Conservation (phyloP, 2,888 invertebrate genomes). For the Notodonta ziczac region DNA sequence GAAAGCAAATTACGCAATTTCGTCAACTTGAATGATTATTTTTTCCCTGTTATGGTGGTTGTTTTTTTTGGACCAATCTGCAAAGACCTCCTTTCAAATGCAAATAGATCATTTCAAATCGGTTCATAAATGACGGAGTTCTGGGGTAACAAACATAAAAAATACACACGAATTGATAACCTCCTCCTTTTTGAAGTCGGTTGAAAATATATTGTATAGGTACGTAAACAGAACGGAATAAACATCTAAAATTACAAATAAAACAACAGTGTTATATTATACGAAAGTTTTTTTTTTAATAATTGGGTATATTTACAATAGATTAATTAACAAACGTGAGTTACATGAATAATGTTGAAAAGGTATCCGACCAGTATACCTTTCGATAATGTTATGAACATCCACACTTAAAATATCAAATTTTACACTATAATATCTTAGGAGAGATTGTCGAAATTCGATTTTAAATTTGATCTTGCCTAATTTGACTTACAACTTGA, state of each 20-base stretch:
- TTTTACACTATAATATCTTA: conserved; percentile 51
- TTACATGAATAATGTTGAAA: conserved; percentile 76
- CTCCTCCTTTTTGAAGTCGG: too few species aligned
- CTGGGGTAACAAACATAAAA: too few species aligned
- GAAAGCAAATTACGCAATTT: too few species aligned
- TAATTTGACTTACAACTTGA: conserved; percentile 26
- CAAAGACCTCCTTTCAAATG: too few species aligned
- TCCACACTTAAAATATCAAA: conserved; percentile 66
- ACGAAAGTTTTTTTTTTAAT: conserved; percentile 82
- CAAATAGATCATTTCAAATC: too few species aligned
- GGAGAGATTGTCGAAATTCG: conserved; percentile 57
- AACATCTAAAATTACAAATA: conserved; percentile 35
- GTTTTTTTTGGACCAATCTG: too few species aligned
- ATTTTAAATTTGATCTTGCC: conserved; percentile 37
- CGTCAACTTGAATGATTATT: too few species aligned
- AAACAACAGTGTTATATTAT: conserved; percentile 66
- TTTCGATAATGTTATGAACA: conserved; percentile 53
- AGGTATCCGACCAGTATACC: conserved; percentile 58
- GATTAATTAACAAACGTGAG: conserved; percentile 82
- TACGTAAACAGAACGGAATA: too few species aligned
- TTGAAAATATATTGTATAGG: too few species aligned
- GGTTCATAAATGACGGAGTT: too few species aligned
- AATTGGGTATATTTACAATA: conserved; percentile 84
- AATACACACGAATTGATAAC: too few species aligned
- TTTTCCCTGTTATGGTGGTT: too few species aligned